Percentiles rank a stretch among this genome's conserved stretches.
Evolutionary conservation across 2,888 invertebrate genomes (phyloP).

Genomic region (Panorpa germanica): DNA sequence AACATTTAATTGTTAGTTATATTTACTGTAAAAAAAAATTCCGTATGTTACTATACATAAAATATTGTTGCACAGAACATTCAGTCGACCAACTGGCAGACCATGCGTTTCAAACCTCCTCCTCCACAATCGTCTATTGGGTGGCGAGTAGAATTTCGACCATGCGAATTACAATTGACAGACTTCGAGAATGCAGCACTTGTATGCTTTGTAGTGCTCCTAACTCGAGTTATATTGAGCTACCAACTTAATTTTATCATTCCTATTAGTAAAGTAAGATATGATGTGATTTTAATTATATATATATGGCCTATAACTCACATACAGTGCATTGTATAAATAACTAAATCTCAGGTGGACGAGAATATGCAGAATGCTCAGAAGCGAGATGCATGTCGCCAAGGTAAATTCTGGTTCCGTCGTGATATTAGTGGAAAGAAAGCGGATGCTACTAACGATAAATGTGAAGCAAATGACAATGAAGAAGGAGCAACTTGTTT

Average conservation of each 20-base stretch:
- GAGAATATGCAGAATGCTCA: constrained; percentile 96
- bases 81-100: constrained; percentile 99
- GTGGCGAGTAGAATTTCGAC: constrained; percentile 98
- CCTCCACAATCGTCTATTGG: constrained; percentile 92
- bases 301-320: background rate
- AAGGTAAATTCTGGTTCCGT: constrained; percentile 86
- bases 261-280: constrained; percentile 79
- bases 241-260: constrained; percentile 91
- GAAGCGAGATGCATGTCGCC: constrained; percentile 67
- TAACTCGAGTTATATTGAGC: constrained; percentile 91
- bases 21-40: no score
- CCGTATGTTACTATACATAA: background rate
- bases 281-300: background rate
- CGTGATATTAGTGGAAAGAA: constrained; percentile 40
- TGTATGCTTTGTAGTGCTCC: constrained; percentile 90
- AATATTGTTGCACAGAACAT: constrained; percentile 51
- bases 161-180: constrained; percentile 94
- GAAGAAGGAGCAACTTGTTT: constrained; percentile 14
- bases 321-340: no score
- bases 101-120: constrained; percentile 97
- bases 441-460: constrained; percentile 13
- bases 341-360: constrained; percentile 41
- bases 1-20: no score
- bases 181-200: constrained; percentile 99
- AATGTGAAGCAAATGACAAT: constrained; percentile 16